A percentile compares a stretch with the other conserved stretches of the same genome.
phyloP scores from a whole-genome alignment of 2,113 vertebrate species.

The Hippopotamus amphibius region DNA sequence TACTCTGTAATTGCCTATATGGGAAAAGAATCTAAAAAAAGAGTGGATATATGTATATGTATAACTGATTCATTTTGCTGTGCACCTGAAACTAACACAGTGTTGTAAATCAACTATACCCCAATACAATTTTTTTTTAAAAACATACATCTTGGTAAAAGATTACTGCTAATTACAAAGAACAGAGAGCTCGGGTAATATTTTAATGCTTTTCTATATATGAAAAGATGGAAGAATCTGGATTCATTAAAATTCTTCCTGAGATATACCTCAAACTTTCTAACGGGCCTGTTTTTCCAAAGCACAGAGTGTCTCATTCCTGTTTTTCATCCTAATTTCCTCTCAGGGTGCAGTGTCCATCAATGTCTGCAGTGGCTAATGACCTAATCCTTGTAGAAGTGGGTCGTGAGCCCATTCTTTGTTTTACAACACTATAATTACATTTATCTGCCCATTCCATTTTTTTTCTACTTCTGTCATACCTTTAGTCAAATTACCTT shows the following conservation, averaged over 20 bases:
- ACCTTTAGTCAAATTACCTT: not conserved
- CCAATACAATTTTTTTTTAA: no score
- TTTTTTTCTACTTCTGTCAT: not conserved
- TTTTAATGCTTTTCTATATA: not conserved
- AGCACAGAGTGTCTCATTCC: not conserved
- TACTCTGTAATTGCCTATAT: not conserved
- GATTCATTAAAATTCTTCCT: not conserved
- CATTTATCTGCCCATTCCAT: not conserved
- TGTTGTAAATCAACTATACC: not conserved
- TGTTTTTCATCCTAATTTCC: not conserved
- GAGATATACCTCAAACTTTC: not conserved
- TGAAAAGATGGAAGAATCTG: not conserved
- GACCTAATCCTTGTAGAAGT: not conserved
- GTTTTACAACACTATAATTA: not conserved
- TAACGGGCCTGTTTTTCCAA: not conserved
- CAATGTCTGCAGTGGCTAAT: not conserved
- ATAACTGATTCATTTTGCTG: not conserved
- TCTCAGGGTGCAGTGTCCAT: not conserved
- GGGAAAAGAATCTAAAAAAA: not conserved
- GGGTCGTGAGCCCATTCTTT: not conserved
- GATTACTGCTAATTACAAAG: not conserved
- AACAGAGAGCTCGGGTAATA: not conserved
- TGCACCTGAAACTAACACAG: not conserved
- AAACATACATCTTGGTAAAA: no score
- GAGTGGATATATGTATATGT: not conserved